Percentiles rank a stretch among this genome's conserved stretches.
These are phyloP conservation scores for Anaspis maculata DNA, from an alignment of 2,888 invertebrate species.

Conservation along the genomic window DNA sequence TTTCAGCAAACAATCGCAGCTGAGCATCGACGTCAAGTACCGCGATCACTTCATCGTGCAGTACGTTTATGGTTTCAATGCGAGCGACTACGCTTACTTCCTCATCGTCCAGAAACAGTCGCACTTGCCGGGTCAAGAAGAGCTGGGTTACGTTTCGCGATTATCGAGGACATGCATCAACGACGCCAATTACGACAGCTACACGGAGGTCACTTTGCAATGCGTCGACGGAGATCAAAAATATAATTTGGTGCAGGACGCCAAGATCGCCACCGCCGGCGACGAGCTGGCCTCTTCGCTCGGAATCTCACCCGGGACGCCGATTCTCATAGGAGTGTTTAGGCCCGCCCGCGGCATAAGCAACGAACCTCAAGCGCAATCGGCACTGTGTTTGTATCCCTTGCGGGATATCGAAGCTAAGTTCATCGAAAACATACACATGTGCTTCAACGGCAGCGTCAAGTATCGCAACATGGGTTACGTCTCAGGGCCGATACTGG, in stretches of 20 bases:
- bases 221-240: constrained; percentile 63
- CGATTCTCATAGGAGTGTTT: constrained; percentile 81
- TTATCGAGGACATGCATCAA: constrained; percentile 89
- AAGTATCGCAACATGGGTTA: constrained; percentile 88
- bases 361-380: constrained; percentile 71
- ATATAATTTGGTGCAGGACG: constrained; percentile 90
- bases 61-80: constrained; percentile 94
- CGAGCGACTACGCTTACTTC: constrained; percentile 93
- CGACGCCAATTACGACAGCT: constrained; percentile 92
- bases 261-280: constrained; percentile 79
- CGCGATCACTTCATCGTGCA: constrained; percentile 91
- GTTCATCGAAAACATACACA: constrained; percentile 94
- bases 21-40: constrained; percentile 87
- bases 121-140: constrained; percentile 79
- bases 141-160: constrained; percentile 82
- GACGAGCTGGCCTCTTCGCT: constrained; percentile 73
- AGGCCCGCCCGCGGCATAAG: constrained; percentile 83
- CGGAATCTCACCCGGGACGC: constrained; percentile 69
- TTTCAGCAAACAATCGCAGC: constrained; percentile 76
- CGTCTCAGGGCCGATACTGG: constrained; percentile 83
- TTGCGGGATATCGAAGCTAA: constrained; percentile 83
- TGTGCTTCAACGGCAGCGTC: constrained; percentile 93
- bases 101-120: constrained; percentile 91
- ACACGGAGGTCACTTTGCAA: constrained; percentile 91
- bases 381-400: constrained; percentile 90